Base-by-base conservation (phyloP, 2,797 vertebrate genomes). In the Netta rufina region DNA sequence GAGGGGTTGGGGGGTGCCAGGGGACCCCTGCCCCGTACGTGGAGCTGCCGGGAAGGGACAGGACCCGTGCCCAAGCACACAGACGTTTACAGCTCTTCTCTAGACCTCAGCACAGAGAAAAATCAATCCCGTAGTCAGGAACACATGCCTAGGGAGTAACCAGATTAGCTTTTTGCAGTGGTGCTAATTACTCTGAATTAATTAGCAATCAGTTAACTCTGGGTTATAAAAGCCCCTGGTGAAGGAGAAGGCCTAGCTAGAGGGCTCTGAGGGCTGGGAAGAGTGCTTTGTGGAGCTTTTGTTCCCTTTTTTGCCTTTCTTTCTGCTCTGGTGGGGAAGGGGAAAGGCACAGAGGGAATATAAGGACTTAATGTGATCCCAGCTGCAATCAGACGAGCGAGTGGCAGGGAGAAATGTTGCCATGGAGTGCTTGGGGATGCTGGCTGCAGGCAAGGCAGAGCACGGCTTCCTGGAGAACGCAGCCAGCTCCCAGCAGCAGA, bases 51-150 rank as follows among this genome's bases (percentile, higher is more conserved):
- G 33, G 24, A 5, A 0, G 7, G 32, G 19, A 41, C 5, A 2
- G 67, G 32, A 11, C 1, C 0, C 1, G 2, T 17, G 18, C 9
- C 54, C 2, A 1, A 9, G n/a, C 13, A 22, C 41, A 25, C 0
- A 0, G 13, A 9, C 8, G 0, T 1, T 4, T 9, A 9, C 15
- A 36, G 28, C 1, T 25, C 71, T 61, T 51, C 41, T 22, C 28
- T 4, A 79, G 38, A 54, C 49, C 36, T 30, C 11, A 2, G 36
- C 62, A 27, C 7, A 19, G 54, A 60, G 11, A 17, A 73, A 72
- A 79, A 62, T 28, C 72, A 28, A 2, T 39, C 70, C 28, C 41
- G 6, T 3, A 18, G 28, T 21, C 8, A 69, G 65, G 47, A 82
- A 38, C 38, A 54, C 45, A 21, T 9, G 39, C 41, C 33, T n/a